phyloP scores from a whole-genome alignment of 2,113 vertebrate species.

The Dinomys branickii region DNA sequence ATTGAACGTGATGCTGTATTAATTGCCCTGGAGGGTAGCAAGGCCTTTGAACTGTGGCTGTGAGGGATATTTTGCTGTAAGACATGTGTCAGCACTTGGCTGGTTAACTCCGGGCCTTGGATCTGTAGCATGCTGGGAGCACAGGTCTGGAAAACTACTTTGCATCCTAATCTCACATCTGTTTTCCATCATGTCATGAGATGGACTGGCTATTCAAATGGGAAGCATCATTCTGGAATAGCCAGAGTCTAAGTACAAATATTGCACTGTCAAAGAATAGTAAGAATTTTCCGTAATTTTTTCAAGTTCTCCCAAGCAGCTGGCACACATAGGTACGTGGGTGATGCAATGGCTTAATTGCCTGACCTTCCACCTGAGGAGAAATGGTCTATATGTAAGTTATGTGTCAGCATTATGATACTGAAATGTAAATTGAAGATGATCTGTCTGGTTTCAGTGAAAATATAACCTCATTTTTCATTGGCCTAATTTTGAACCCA shows the following conservation, averaged over 20 bases:
- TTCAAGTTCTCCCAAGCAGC: slow-evolving; percentile 76
- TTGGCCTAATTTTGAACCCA: slow-evolving; percentile 62
- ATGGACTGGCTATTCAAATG: slow-evolving; percentile 87
- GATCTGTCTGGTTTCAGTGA: slow-evolving; percentile 53
- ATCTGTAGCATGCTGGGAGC: slow-evolving; percentile 88
- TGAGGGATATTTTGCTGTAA: slow-evolving; percentile 91
- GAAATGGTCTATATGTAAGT: slow-evolving; percentile 52
- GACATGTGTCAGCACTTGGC: slow-evolving; percentile 91
- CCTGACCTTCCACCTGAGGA: slow-evolving; percentile 65
- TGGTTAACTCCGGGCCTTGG: slow-evolving; percentile 87
- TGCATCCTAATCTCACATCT: slow-evolving; percentile 90
- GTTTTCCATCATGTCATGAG: slow-evolving; percentile 88
- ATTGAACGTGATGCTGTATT: slow-evolving; percentile 90
- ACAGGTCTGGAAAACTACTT: slow-evolving; percentile 90
- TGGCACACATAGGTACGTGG: slow-evolving; percentile 77
- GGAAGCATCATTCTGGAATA: slow-evolving; percentile 83
- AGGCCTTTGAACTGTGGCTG: slow-evolving; percentile 92
- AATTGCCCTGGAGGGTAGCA: slow-evolving; percentile 91
- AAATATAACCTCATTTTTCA: slow-evolving; percentile 64
- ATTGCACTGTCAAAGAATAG: slow-evolving; percentile 85
- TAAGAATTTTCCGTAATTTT: slow-evolving; percentile 82
- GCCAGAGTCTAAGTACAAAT: slow-evolving; percentile 81
- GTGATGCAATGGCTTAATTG: slow-evolving; percentile 63
- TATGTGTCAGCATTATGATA: slow-evolving; percentile 57
- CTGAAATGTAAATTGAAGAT: slow-evolving; percentile 70